A percentile compares a stretch with the other conserved stretches of the same genome.
phyloP scores from a whole-genome alignment of 2,888 invertebrate species.

The Antheraea assamensis region DNA sequence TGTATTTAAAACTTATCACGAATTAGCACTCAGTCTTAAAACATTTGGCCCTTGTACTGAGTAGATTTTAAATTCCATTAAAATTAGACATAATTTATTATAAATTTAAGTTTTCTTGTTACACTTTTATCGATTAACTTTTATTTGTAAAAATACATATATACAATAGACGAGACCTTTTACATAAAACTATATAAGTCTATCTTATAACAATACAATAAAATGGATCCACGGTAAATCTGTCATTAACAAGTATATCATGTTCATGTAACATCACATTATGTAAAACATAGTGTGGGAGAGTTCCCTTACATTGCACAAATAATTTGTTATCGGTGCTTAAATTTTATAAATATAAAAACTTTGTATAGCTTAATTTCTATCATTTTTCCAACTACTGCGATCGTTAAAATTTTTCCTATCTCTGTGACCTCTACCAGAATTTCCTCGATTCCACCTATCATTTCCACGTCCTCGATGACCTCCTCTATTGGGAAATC shows the following conservation, averaged over 20 bases:
- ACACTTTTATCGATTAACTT: conserved; percentile 46
- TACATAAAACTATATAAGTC: conserved; percentile 47
- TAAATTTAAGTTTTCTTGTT: conserved; percentile 26
- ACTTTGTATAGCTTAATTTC: conserved; percentile 62
- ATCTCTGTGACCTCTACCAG: conserved; percentile 73
- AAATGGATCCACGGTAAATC: conserved; percentile 53
- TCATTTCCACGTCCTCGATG: conserved; percentile 73
- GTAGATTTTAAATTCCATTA: conserved; percentile 49
- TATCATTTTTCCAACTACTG: conserved; percentile 79
- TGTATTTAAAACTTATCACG: conserved; percentile 52
- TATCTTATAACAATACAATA: conserved; percentile 54
- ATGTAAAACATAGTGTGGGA: conserved; percentile 58
- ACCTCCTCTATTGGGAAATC: conserved; percentile 71
- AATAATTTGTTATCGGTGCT: conserved; percentile 49
- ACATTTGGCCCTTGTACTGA: conserved; percentile 79
- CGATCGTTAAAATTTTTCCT: conserved; percentile 78
- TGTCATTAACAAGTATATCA: conserved; percentile 63
- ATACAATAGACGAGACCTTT: conserved; percentile 53
- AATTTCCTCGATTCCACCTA: conserved; percentile 73
- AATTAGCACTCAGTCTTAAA: conserved; percentile 78
- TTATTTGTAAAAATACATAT: conserved; percentile 49
- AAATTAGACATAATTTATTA: conserved; percentile 37
- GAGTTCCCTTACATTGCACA: conserved; percentile 48
- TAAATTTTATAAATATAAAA: conserved; percentile 31
- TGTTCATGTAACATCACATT: conserved; percentile 66